phyloP scores from a whole-genome alignment of 2,113 vertebrate genomes.

The Sander vitreus region DNA sequence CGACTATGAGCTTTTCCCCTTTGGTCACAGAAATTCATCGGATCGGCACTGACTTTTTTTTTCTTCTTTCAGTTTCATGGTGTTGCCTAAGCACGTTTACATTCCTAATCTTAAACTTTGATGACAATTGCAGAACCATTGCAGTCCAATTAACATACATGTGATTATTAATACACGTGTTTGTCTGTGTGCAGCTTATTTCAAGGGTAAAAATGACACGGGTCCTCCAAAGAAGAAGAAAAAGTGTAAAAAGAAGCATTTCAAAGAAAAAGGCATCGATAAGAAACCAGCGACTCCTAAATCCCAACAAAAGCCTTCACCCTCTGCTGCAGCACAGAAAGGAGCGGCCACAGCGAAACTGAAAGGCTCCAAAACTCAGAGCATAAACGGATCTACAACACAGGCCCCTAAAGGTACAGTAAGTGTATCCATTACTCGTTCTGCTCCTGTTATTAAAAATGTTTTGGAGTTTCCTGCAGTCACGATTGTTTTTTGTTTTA shows the following conservation, averaged over 20 bases:
- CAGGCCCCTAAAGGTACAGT: conserved; percentile 59
- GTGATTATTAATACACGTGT: not conserved
- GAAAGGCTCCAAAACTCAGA: conserved; percentile 21
- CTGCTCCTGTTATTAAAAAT: no score
- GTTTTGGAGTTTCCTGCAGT: not conserved
- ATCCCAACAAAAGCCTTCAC: conserved; percentile 34
- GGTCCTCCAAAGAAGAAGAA: conserved; percentile 83
- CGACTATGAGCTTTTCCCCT: not conserved
- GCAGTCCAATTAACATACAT: not conserved
- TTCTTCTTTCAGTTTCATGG: not conserved
- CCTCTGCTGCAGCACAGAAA: conserved; percentile 41
- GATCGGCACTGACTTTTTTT: not conserved
- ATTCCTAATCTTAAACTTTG: not conserved
- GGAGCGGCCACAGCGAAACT: not conserved
- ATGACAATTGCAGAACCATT: not conserved
- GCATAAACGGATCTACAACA: conserved; percentile 21
- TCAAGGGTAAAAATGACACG: conserved; percentile 72
- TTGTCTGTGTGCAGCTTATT: conserved; percentile 48
- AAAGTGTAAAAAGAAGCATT: conserved; percentile 79
- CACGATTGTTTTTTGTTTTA: not conserved
- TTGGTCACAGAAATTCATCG: not conserved
- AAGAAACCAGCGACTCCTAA: conserved; percentile 55
- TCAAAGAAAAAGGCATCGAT: conserved; percentile 56
- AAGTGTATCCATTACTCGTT: accelerated
- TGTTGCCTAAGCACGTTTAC: not conserved